These are phyloP conservation scores for Drosophila nannoptera DNA, from an alignment of 1,140 invertebrate genomes.

Conservation along the genomic window DNA sequence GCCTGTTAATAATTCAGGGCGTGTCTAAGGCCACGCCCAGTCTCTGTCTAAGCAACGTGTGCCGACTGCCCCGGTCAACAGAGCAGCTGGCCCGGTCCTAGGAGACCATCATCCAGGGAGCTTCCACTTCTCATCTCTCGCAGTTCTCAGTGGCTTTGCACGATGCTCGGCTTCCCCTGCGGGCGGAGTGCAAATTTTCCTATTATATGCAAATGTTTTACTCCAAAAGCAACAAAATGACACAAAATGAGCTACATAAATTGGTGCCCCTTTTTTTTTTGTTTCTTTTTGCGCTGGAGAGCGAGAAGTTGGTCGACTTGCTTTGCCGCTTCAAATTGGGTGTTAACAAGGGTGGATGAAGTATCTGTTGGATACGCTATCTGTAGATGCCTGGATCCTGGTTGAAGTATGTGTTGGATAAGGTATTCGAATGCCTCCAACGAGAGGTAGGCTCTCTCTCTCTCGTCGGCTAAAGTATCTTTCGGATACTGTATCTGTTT, in stretches of 20 bases:
- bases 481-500: no score
- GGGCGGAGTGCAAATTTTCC: conserved; percentile 46
- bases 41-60: background rate
- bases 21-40: conserved; percentile 37
- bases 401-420: no score
- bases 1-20: conserved; percentile 68
- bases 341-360: no score
- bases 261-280: conserved; percentile 30
- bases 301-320: background rate
- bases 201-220: conserved; percentile 70
- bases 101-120: background rate
- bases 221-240: conserved; percentile 31
- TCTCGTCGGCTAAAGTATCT: no score
- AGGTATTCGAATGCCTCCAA: no score
- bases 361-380: no score
- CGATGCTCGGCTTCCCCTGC: conserved; percentile 28
- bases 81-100: background rate
- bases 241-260: conserved; percentile 70
- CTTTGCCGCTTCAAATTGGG: background rate
- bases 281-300: conserved; percentile 5
- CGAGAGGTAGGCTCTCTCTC: no score
- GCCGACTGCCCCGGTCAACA: background rate
- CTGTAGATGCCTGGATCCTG: no score
- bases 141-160: conserved; percentile 42
- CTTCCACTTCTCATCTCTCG: conserved; percentile 9